A percentile compares a stretch with the other conserved stretches of the same genome.
phyloP scores from a whole-genome alignment of 2,888 invertebrate genomes.

The Pharmacophagus antenor region DNA sequence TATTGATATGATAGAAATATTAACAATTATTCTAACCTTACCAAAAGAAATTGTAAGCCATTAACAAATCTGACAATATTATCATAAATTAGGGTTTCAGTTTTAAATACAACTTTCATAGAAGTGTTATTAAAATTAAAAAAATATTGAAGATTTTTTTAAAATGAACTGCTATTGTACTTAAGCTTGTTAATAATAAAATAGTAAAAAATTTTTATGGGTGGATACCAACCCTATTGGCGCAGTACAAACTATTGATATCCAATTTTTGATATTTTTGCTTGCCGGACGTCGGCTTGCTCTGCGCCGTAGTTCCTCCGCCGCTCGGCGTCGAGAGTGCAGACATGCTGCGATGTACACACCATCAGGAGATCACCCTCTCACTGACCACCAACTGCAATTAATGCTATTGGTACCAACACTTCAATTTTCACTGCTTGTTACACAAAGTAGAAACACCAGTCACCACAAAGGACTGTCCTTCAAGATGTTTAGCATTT shows the following conservation, averaged over 20 bases:
- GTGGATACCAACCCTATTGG: conserved; percentile 86
- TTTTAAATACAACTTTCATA: too few relatives aligned
- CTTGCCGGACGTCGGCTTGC: conserved; percentile 86
- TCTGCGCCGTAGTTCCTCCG: conserved; percentile 80
- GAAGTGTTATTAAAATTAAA: too few relatives aligned
- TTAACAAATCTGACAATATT: too few relatives aligned
- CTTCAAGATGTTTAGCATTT: conserved; percentile 41
- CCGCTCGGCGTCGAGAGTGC: conserved; percentile 93
- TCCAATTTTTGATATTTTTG: conserved; percentile 98
- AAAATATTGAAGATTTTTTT: too few relatives aligned
- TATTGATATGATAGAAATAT: background rate
- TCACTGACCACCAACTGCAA: conserved; percentile 78
- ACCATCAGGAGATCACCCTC: conserved; percentile 86
- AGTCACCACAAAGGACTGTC: conserved; percentile 44
- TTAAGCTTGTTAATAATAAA: background rate
- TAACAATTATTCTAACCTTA: too few relatives aligned
- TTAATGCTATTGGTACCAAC: conserved; percentile 49
- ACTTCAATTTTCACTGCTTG: conserved; percentile 40
- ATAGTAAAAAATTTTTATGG: background rate
- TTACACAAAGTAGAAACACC: conserved; percentile 41
- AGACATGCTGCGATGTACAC: conserved; percentile 98
- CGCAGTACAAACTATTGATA: conserved; percentile 98
- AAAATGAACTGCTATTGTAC: too few relatives aligned
- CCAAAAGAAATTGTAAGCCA: background rate
- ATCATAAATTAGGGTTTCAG: too few relatives aligned